Evolutionary conservation across 2,113 vertebrate genomes (phyloP).

Genomic region (Gymnobelideus leadbeateri): DNA sequence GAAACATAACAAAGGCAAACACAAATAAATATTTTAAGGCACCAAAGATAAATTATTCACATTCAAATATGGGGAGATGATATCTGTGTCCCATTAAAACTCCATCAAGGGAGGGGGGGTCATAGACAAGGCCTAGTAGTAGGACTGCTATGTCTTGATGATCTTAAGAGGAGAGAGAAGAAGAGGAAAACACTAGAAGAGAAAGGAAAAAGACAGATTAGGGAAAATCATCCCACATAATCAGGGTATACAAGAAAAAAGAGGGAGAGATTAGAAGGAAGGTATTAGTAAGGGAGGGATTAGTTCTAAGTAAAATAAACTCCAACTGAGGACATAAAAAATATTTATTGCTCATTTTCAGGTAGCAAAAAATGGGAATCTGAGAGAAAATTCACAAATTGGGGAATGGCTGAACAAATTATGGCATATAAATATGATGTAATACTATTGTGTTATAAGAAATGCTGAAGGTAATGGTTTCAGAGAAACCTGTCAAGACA

Average conservation of each 20-base stretch:
- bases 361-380: neutral
- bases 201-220: neutral
- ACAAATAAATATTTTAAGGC: neutral
- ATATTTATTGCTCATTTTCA: neutral
- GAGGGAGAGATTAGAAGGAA: neutral
- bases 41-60: neutral
- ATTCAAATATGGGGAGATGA: neutral
- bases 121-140: neutral
- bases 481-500: neutral
- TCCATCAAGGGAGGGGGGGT: neutral
- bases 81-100: neutral
- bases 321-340: neutral
- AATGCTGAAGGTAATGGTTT: neutral
- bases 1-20: neutral
- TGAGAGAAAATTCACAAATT: neutral
- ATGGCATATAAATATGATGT: neutral
- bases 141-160: neutral
- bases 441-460: neutral
- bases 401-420: neutral
- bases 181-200: neutral
- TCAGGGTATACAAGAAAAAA: neutral
- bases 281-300: neutral
- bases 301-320: neutral
- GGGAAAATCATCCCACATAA: neutral
- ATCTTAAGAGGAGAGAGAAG: neutral